phyloP scores from a whole-genome alignment of 2,797 vertebrate genomes.

The Acipenser ruthenus region DNA sequence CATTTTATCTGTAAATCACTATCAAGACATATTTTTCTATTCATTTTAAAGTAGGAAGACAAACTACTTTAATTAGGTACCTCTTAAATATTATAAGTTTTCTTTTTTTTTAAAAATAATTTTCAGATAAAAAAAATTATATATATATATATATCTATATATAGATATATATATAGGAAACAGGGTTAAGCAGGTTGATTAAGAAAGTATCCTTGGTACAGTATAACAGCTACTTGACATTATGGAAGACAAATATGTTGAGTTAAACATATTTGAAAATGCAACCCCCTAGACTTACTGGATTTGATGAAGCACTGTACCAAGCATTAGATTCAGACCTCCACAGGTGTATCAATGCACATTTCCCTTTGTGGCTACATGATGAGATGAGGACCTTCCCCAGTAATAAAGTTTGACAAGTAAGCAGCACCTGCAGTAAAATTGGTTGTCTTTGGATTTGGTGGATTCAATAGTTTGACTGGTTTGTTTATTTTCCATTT shows the following conservation, averaged over 20 bases:
- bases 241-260: neutral
- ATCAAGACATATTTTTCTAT: too few species aligned
- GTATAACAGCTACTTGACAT: conserved; percentile 6
- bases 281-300: too few species aligned
- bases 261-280: neutral
- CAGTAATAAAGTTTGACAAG: neutral
- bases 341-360: neutral
- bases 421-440: neutral
- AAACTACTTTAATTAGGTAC: too few species aligned
- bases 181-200: too few species aligned
- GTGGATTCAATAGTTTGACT: neutral
- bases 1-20: too few species aligned
- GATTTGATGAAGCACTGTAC: neutral
- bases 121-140: too few species aligned
- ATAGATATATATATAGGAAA: too few species aligned
- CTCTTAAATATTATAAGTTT: too few species aligned
- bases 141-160: too few species aligned
- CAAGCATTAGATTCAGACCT: neutral
- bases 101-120: too few species aligned
- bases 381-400: neutral
- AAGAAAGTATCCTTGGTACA: too few species aligned
- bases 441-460: neutral
- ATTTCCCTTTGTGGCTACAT: neutral
- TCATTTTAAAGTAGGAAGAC: too few species aligned
- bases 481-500: neutral